Conservation (phyloP, 2,113 vertebrate species). For the Sylvilagus bachmani region DNA sequence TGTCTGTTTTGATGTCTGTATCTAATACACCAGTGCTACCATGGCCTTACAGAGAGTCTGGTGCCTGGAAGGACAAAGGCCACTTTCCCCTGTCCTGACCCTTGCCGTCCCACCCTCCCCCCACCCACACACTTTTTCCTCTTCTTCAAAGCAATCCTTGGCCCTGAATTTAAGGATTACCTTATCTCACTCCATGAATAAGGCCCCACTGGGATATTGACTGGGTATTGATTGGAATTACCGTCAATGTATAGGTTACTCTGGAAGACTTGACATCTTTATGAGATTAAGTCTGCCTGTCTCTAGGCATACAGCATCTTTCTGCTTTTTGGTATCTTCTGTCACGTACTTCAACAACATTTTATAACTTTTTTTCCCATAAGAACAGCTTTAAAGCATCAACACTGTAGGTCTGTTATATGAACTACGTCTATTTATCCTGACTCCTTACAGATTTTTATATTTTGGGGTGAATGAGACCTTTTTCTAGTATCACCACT, state of each 20-base stretch:
- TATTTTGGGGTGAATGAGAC: conserved; percentile 33
- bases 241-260: conserved; percentile 55
- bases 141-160: conserved; percentile 8
- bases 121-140: not conserved
- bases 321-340: conserved; percentile 1
- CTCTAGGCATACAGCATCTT: not conserved
- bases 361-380: conserved; percentile 45
- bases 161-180: conserved; percentile 22
- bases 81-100: not conserved
- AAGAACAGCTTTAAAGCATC: not conserved
- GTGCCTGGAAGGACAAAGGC: not conserved
- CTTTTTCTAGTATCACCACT: conserved; percentile 40
- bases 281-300: conserved; percentile 1
- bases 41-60: not conserved
- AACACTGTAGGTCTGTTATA: no score
- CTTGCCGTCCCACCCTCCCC: not conserved
- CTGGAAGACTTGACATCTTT: conserved; percentile 40
- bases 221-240: conserved; percentile 35
- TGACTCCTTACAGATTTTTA: conserved; percentile 17
- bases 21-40: not conserved
- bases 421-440: conserved; percentile 18
- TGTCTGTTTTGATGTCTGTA: not conserved
- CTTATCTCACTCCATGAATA: conserved; percentile 51
- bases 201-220: conserved; percentile 32
- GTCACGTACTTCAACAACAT: conserved; percentile 38